Percentiles rank a stretch among this genome's conserved stretches.
Evolutionary conservation across 1,140 invertebrate species (phyloP).

Genomic region (Drosophila parvula): DNA sequence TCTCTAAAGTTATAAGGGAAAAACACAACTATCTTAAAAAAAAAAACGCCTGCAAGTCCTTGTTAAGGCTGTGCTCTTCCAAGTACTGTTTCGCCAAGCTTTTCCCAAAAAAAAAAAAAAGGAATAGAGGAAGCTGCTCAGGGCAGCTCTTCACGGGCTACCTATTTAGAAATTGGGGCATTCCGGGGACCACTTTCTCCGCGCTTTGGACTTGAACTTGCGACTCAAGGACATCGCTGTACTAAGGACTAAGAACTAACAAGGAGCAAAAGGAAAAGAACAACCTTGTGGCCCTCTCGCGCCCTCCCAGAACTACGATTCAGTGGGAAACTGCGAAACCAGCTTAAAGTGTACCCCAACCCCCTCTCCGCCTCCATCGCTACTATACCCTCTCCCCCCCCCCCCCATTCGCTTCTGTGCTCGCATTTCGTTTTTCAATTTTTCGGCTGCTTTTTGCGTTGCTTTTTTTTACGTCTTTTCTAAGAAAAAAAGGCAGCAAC

Average conservation of each 20-base stretch:
- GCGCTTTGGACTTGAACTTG: constrained; percentile 39
- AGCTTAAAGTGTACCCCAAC: constrained; percentile 15
- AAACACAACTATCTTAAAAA: too few relatives aligned
- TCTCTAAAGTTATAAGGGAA: too few relatives aligned
- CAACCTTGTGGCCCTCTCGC: constrained; percentile 14
- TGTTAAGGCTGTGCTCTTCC: neutral
- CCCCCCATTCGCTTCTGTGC: neutral
- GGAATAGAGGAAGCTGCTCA: neutral
- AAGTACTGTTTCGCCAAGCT: too few relatives aligned
- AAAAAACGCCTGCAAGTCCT: too few relatives aligned
- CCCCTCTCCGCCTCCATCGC: too few relatives aligned
- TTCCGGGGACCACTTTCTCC: constrained; percentile 5
- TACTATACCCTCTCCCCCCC: neutral
- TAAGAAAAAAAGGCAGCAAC: constrained; percentile 31
- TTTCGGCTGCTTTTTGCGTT: constrained; percentile 47
- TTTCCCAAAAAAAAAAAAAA: too few relatives aligned
- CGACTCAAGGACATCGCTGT: constrained; percentile 30
- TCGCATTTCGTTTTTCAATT: constrained; percentile 49
- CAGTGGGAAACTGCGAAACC: constrained; percentile 40
- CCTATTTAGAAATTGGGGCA: constrained; percentile 7
- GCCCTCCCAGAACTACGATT: constrained; percentile 26
- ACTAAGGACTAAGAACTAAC: constrained; percentile 1
- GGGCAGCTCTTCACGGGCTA: neutral
- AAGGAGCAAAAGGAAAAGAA: neutral
- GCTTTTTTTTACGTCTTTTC: constrained; percentile 34